Conservation (phyloP, 2,888 invertebrate species). For the Apamea monoglypha region DNA sequence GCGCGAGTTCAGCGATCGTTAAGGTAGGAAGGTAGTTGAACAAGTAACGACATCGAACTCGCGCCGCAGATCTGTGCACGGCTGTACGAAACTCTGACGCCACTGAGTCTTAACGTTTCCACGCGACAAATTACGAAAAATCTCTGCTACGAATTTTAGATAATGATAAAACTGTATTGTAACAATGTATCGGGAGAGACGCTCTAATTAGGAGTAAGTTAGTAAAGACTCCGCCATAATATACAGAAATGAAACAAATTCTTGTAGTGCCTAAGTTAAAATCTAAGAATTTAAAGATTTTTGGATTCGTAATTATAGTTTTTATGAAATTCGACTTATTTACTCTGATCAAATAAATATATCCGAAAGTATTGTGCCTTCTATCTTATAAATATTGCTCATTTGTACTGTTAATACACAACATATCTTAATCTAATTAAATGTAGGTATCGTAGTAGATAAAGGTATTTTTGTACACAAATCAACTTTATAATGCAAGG, state of each 20-base stretch:
- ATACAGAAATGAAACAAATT: slow-evolving; percentile 79
- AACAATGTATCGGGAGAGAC: slow-evolving; percentile 68
- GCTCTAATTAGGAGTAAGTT: slow-evolving; percentile 81
- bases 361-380: slow-evolving; percentile 75
- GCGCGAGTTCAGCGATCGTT: slow-evolving; percentile 65
- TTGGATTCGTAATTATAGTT: slow-evolving; percentile 65
- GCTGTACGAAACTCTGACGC: slow-evolving; percentile 89
- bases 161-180: slow-evolving; percentile 77
- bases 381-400: slow-evolving; percentile 79
- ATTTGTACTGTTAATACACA: slow-evolving; percentile 75
- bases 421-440: slow-evolving; percentile 74
- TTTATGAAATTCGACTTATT: slow-evolving; percentile 71
- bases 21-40: slow-evolving; percentile 21
- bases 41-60: slow-evolving; percentile 65
- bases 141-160: slow-evolving; percentile 82
- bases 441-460: slow-evolving; percentile 65
- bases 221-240: slow-evolving; percentile 88
- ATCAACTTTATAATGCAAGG: slow-evolving; percentile 65
- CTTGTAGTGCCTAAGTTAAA: slow-evolving; percentile 75
- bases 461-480: slow-evolving; percentile 70
- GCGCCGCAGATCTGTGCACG: slow-evolving; percentile 81
- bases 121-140: slow-evolving; percentile 80
- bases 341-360: slow-evolving; percentile 73
- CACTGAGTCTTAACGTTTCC: slow-evolving; percentile 76
- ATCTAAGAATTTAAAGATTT: slow-evolving; percentile 66